Conservation (phyloP, 2,113 vertebrate genomes). For the Nothoprocta perdicaria region DNA sequence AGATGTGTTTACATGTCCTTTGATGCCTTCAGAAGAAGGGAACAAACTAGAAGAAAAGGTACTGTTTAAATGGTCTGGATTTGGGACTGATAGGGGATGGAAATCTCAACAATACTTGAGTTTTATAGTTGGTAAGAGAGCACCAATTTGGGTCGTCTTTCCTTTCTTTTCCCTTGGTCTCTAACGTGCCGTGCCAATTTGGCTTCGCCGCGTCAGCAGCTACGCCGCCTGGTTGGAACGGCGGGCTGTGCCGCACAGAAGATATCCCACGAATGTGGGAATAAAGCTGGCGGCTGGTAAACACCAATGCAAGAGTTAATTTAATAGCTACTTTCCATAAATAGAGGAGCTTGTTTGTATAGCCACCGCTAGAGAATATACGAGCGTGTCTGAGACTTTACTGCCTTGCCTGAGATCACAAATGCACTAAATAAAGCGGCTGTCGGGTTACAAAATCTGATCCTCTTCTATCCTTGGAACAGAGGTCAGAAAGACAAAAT, state of each 20-base stretch:
- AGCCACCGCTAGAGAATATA: conserved; percentile 41
- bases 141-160: background rate
- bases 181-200: rapidly evolving
- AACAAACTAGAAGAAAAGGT: background rate
- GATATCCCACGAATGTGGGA: conserved; percentile 38
- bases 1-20: background rate
- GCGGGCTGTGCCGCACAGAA: background rate
- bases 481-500: conserved; percentile 1
- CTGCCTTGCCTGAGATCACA: conserved; percentile 20
- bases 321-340: conserved; percentile 61
- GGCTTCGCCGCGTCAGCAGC: conserved; percentile 3
- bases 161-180: background rate
- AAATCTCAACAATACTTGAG: background rate
- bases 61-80: background rate
- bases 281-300: conserved; percentile 36
- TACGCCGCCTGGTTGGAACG: conserved; percentile 11
- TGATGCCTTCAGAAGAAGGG: background rate
- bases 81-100: background rate
- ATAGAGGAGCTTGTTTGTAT: conserved; percentile 70
- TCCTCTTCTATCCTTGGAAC: background rate
- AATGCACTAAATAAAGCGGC: background rate
- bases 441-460: conserved; percentile 1
- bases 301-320: conserved; percentile 57
- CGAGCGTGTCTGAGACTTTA: conserved; percentile 3
- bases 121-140: background rate